Evolutionary conservation across 2,113 vertebrate species (phyloP).

Genomic region (Mesoclemmys tuberculata): DNA sequence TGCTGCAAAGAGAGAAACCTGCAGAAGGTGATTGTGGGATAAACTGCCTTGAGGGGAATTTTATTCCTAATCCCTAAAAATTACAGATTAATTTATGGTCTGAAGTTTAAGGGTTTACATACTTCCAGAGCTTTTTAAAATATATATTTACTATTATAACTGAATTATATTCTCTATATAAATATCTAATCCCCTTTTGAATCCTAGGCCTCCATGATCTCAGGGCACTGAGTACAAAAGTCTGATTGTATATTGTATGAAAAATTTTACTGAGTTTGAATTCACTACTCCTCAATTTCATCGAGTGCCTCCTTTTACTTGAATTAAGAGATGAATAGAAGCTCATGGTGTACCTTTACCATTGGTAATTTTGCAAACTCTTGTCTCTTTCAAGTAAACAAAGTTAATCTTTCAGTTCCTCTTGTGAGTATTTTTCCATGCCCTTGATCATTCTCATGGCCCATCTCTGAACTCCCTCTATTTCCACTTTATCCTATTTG

Average conservation of each 20-base stretch:
- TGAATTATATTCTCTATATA: background rate
- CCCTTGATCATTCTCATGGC: background rate
- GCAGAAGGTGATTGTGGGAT: background rate
- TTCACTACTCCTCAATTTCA: background rate
- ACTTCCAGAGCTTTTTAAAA: background rate
- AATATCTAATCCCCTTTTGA: background rate
- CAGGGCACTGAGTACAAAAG: background rate
- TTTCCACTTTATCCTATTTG: background rate
- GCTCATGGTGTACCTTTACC: background rate
- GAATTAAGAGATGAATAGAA: background rate
- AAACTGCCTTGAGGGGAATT: background rate
- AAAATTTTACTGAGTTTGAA: background rate
- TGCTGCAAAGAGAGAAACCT: background rate
- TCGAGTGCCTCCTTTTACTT: background rate
- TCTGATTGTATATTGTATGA: background rate
- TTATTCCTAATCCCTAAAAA: background rate
- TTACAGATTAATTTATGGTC: background rate
- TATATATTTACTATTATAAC: fast-evolving
- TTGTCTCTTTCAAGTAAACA: background rate
- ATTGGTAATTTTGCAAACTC: background rate
- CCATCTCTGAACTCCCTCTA: background rate
- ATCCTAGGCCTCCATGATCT: background rate
- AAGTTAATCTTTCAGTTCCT: background rate
- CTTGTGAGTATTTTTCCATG: background rate
- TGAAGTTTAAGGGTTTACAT: background rate